phyloP scores from a whole-genome alignment of 1,140 invertebrate species.

The Drosophila persimilis region DNA sequence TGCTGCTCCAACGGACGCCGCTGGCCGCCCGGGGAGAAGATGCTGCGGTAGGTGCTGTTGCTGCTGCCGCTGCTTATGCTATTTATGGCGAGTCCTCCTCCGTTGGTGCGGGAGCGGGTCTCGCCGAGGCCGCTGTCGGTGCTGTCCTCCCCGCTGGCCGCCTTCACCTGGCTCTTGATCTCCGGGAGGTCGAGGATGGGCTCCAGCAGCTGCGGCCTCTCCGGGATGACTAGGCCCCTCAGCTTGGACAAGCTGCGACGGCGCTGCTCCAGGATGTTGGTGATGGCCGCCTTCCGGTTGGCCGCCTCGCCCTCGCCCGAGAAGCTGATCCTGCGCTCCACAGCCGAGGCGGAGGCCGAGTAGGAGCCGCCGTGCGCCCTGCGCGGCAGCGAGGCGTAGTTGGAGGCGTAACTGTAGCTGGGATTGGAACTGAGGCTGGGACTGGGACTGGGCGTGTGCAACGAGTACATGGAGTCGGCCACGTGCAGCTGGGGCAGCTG shows the following conservation, averaged over 20 bases:
- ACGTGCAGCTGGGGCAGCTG: slow-evolving; percentile 68
- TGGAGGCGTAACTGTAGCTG: slow-evolving; percentile 13
- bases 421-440: slow-evolving; percentile 12
- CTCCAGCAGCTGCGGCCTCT: slow-evolving; percentile 85
- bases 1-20: slow-evolving; percentile 58
- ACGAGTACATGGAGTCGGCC: slow-evolving; percentile 77
- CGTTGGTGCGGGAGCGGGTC: slow-evolving; percentile 33
- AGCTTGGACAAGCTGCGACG: slow-evolving; percentile 92
- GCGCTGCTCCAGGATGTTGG: slow-evolving; percentile 88
- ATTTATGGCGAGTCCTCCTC: neutral
- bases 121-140: slow-evolving; percentile 73
- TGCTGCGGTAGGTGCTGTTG: slow-evolving; percentile 65
- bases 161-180: slow-evolving; percentile 87
- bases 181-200: slow-evolving; percentile 89
- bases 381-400: slow-evolving; percentile 79
- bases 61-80: slow-evolving; percentile 32
- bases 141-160: slow-evolving; percentile 66
- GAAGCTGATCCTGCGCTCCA: slow-evolving; percentile 85
- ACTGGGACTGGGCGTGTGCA: slow-evolving; percentile 58
- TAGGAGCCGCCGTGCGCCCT: slow-evolving; percentile 64
- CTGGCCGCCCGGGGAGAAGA: slow-evolving; percentile 42
- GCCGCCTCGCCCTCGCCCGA: slow-evolving; percentile 82
- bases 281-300: slow-evolving; percentile 74
- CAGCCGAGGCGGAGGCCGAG: slow-evolving; percentile 59
- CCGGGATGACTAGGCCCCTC: slow-evolving; percentile 93